These are phyloP conservation scores for Halcyon leucocephala DNA, from an alignment of 2,797 vertebrate species.

Conservation along the genomic window DNA sequence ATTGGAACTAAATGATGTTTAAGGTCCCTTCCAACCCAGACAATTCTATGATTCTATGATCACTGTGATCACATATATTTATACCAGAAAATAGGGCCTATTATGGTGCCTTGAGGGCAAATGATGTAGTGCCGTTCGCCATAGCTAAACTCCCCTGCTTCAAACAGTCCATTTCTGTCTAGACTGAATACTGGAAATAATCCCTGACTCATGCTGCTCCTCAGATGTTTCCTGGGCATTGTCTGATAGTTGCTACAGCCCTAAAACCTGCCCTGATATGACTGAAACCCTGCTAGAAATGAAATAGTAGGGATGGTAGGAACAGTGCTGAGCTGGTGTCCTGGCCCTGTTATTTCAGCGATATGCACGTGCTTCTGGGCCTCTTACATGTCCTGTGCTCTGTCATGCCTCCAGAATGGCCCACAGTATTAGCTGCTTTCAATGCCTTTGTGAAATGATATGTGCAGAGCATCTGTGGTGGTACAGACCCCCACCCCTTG, in stretches of 20 bases:
- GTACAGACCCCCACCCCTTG: not conserved
- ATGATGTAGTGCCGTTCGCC: not conserved
- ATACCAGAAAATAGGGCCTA: not conserved
- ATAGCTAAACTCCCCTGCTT: not conserved
- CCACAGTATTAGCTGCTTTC: not conserved
- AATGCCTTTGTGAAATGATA: not conserved
- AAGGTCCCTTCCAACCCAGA: not conserved
- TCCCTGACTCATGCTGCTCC: not conserved
- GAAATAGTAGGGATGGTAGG: not conserved
- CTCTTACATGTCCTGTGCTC: not conserved
- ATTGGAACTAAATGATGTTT: not conserved
- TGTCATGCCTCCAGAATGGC: not conserved
- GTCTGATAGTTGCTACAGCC: not conserved
- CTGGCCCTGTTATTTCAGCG: not conserved
- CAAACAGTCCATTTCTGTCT: not conserved
- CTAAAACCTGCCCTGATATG: not conserved
- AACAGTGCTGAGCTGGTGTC: not conserved
- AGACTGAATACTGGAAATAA: not conserved
- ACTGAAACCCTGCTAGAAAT: not conserved
- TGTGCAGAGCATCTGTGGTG: not conserved
- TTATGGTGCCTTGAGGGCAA: not conserved
- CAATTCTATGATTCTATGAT: not conserved
- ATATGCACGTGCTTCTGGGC: not conserved
- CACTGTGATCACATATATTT: not conserved
- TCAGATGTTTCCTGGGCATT: not conserved